Evolutionary conservation across 2,797 vertebrate genomes (phyloP).

Genomic region (Salarias fasciatus): DNA sequence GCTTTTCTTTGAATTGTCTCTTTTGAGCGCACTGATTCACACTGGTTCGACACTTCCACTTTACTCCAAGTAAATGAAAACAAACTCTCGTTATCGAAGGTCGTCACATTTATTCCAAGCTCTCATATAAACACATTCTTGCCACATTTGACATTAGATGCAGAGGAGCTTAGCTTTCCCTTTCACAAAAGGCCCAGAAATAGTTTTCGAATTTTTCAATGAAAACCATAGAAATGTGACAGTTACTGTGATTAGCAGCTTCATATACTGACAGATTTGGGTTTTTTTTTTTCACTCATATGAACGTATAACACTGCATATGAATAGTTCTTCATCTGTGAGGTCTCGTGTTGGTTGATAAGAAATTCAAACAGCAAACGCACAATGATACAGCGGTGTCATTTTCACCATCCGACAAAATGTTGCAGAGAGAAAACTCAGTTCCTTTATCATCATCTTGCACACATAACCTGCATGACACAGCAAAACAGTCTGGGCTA

Average conservation of each 20-base stretch:
- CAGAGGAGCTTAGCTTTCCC: constrained; percentile 21
- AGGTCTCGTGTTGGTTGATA: no score
- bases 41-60: neutral
- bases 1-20: no score
- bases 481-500: neutral
- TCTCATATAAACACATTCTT: constrained; percentile 13
- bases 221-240: no score
- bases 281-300: no score
- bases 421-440: neutral
- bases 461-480: constrained; percentile 1
- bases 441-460: constrained; percentile 11
- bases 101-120: constrained; percentile 44
- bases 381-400: neutral
- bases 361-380: no score
- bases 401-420: constrained; percentile 3
- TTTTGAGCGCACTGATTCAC: neutral
- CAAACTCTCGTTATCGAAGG: constrained; percentile 9
- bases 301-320: no score
- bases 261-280: no score
- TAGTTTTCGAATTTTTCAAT: no score
- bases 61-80: constrained; percentile 2
- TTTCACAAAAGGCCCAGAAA: neutral
- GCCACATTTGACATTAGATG: neutral
- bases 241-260: no score
- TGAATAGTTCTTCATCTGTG: no score